Evolutionary conservation across 2,888 invertebrate species (phyloP), one percentile per base, ranked within the genome.

Genomic region (Diarsia mendica): DNA sequence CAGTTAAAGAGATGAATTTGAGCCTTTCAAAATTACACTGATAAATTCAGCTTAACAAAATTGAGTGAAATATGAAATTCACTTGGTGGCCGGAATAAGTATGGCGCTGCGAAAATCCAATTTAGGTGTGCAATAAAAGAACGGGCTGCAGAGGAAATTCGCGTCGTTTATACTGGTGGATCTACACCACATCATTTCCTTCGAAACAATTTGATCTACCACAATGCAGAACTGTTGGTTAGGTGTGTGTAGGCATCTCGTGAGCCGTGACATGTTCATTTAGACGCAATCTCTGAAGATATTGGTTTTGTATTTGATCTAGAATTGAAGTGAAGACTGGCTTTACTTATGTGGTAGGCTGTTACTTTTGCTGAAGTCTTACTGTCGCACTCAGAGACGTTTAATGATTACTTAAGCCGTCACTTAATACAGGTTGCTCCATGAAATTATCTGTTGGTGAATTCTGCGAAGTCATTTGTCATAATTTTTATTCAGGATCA

Each of bases 111-210:
- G 86, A 89, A 82, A 94, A 94, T 94, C 90, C 92, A 94, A 95
- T 94, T 94, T 93, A 88, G 90, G 83, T 85, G 85, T 89, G 92
- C 91, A 93, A 93, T 94, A 93, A 93, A 94, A 93, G 91, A 91
- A 90, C 88, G 88, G 86, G 90, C 87, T 91, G 90, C 86, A 86
- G 64, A 79, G 72, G 80, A 86, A 89, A 89, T 85, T 87, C 77
- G 67, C 67, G 73, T 84, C 84, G 84, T 85, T 88, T 88, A 84
- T 83, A 76, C 70, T 73, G 64, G 67, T 64, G 63, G 46, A 23
- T 61, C 44, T 28, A 71, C 76, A 76, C 79, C 82, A 67, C 76
- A 77, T 81, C 69, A 85, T 82, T 88, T 83, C 84, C 23, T 15
- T 67, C 15, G 73, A 74, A 79, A 84, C 74, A 76, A 75, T 82